phyloP scores from a whole-genome alignment of 2,797 vertebrate species.

The Danio tinwini region DNA sequence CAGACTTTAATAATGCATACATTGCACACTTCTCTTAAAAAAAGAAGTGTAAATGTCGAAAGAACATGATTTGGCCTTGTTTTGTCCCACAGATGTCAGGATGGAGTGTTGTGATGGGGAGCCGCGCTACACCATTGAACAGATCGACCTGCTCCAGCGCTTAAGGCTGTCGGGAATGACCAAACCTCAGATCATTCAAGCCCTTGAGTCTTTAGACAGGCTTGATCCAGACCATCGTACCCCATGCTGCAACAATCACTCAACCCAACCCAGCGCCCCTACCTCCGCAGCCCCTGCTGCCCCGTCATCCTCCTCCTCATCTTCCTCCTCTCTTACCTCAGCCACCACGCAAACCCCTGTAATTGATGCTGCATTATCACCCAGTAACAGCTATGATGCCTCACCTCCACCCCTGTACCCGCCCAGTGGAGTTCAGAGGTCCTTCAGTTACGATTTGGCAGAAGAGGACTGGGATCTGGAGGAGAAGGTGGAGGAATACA shows the following conservation, averaged over 20 bases:
- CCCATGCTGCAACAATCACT: conserved; percentile 74
- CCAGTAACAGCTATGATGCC: conserved; percentile 84
- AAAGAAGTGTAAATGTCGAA: neutral
- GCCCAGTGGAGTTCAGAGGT: conserved; percentile 76
- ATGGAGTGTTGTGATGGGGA: conserved; percentile 83
- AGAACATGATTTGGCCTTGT: neutral
- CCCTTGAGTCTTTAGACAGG: conserved; percentile 83
- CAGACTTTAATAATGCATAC: neutral
- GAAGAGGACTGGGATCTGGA: conserved; percentile 87
- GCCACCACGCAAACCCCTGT: conserved; percentile 85
- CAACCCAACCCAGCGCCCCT: conserved; percentile 61
- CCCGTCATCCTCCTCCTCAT: conserved; percentile 79
- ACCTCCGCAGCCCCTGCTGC: conserved; percentile 70
- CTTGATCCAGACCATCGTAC: conserved; percentile 80
- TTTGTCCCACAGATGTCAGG: conserved; percentile 72
- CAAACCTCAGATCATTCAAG: conserved; percentile 85
- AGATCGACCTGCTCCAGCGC: conserved; percentile 86
- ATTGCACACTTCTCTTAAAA: neutral
- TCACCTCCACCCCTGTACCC: conserved; percentile 84
- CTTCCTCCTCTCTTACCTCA: conserved; percentile 81
- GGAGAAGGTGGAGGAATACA: conserved; percentile 87
- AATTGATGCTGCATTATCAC: conserved; percentile 80
- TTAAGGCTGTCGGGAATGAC: conserved; percentile 83
- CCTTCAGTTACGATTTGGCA: conserved; percentile 82
- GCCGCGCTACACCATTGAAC: conserved; percentile 86